Base-by-base conservation (phyloP, 2,888 invertebrate genomes). In the Scaptomyza flava region DNA sequence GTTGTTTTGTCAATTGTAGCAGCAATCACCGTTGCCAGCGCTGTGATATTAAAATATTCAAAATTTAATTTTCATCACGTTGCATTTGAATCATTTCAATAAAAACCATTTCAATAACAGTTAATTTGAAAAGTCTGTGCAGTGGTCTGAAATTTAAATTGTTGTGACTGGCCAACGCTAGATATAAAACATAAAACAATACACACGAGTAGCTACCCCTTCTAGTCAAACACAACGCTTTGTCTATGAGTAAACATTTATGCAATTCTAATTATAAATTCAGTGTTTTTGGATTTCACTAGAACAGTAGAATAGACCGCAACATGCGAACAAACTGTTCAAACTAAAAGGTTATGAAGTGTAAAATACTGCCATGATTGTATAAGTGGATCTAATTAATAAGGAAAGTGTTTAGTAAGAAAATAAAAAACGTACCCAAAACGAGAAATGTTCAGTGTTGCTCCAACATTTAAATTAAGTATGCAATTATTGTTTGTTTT, bases 241-340 rank as follows among this genome's bases (percentile, higher is more conserved):
- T 68, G 68, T 54, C 23, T 43, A 30, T 42, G 41, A 11, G 41
- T 51, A 83, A 77, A 80, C 84, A 73, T 69, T 66, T 71, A 74
- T 74, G 68, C 62, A 84, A 77, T 81, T 81, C 17, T 81, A 81
- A 80, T 80, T 80, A 74, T 65, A 83, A 74, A 68, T 60, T 50
- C 60, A 69, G 77, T 77, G 74, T 80, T 81, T 69, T 23, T 23
- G 23, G 23, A 23, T 2, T 4, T 23, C 23, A 23, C 0, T 4
- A 2, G 23, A 23, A 3, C 23, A 23, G 23, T 23, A 4, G 4
- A 23, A 23, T 23, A 0, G 4, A 23, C 23, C 58, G 46, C n/a
- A 65, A 56, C 58, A 64, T 31, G 47, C 46, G 38, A 23, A 58
- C 52, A 20, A 54, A 33, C 57, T 67, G 58, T 46, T 73, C 1